These are phyloP conservation scores for Tryphoninae sp. DNA, from an alignment of 2,888 invertebrate species.

Conservation along the genomic window DNA sequence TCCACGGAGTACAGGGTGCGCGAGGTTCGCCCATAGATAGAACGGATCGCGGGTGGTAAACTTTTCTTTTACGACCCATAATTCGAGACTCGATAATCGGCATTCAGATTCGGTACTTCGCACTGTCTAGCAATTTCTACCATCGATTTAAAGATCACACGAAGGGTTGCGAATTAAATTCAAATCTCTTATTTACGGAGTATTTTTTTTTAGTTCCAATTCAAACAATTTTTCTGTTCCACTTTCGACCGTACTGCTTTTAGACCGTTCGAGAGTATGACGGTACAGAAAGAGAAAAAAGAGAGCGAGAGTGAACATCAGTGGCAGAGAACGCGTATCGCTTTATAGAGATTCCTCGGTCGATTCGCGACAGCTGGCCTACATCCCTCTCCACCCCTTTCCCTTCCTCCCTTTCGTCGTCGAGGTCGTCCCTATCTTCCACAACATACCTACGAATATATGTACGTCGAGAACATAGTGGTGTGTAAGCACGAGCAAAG, in stretches of 20 bases:
- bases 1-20: too few species aligned
- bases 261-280: constrained; percentile 8
- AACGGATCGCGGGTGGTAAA: not conserved
- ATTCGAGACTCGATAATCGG: constrained; percentile 4
- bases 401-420: constrained; percentile 42
- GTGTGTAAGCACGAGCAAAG: constrained; percentile 15
- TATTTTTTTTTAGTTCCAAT: constrained; percentile 1
- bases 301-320: constrained; percentile 39
- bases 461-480: constrained; percentile 28
- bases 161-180: constrained; percentile 6
- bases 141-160: not conserved
- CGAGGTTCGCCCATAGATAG: too few species aligned
- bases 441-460: constrained; percentile 22
- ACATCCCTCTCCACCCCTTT: constrained; percentile 57
- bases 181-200: constrained; percentile 13
- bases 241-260: not conserved
- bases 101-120: not conserved
- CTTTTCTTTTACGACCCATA: constrained; percentile 17
- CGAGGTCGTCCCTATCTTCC: constrained; percentile 34
- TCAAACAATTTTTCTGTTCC: constrained; percentile 4
- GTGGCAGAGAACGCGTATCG: constrained; percentile 56
- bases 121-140: too few species aligned
- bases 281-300: constrained; percentile 12
- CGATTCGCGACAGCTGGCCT: constrained; percentile 67
- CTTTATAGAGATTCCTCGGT: constrained; percentile 62